Base-by-base conservation (phyloP, 1,140 invertebrate species). In the Plectrocnemia conspersa region DNA sequence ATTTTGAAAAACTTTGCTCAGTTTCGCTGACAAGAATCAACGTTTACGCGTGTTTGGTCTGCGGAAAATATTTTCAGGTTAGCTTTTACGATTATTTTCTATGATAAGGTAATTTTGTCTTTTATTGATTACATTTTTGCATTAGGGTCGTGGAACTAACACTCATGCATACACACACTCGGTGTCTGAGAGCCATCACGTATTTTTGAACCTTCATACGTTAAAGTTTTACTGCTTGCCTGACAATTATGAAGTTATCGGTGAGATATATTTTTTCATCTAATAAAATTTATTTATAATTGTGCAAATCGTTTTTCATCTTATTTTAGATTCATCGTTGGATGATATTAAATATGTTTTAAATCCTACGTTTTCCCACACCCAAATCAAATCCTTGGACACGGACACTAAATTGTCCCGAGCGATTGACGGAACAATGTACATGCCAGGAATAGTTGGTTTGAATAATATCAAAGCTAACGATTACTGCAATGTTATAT, bases 1-100 rank as follows among this genome's bases (percentile, higher is more conserved):
- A 99, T 78, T 99, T 99, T 81, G 97, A 99, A 71, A 99, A 99
- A 72, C 74, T 99, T 2, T 99, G 97, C 70, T 99, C 95, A 1
- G 87, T 99, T 16, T 98, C 96, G 2, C 71, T 99, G 33, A 98
- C 95, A 0, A 86, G 97, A 67, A 96, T 99, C 47, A 99, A 99
- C 80, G 96, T 99, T 18, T 99, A 99, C 74, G 97, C 96, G n/a
- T 99, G 97, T 71, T 77, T 99, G 24, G 94, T 99, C 1, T 99
- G 97, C 75, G 97, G 97, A 16, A 99, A 99, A 77, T 99, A 99
- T 71, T 99, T 98, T 68, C 97, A 76, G 70, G 74, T 75, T 63
- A 56, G 56, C 11, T 3, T 22, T 10, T 45, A 45, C 25, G 22
- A 3, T 15, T 29, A 3, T 15, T 3, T 29, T 24, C 7, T 0